Evolutionary conservation across 2,797 vertebrate species (phyloP), one percentile per base, ranked within the genome.

Genomic region (Rhinoraja longicauda): DNA sequence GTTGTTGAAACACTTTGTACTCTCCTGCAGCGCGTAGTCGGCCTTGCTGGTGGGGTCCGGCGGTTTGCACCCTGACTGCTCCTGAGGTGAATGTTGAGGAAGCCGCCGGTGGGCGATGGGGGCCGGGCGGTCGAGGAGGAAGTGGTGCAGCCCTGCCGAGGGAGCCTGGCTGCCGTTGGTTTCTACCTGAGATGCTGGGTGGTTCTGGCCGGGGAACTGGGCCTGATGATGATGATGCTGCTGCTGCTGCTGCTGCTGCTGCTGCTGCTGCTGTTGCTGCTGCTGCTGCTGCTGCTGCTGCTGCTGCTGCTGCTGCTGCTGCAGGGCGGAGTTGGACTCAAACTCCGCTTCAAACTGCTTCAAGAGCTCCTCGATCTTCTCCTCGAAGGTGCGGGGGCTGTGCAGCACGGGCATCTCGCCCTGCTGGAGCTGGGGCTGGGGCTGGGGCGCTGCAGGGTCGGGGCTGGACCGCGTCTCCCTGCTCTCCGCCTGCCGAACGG

Each of bases 301-400:
- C 2, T 45, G 45, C 45, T 45, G 39, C 39, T 39, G 45, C 2
- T 45, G 45, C 39, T 39, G 39, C 1, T 39, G 39, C 4, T 45
- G 45, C 0, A 95, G 93, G 94, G 95, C 94, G 93, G 97, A 97
- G 93, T 95, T 95, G 73, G 96, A 97, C 93, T 98, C 98, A 92
- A 99, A 99, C 95, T 99, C 98, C 0, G 98, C 98, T 96, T 99
- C 99, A 93, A 99, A 99, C 95, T 99, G 98, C 93, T 97, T 97
- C 94, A 99, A 98, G 93, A 99, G 97, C 92, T 99, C 98, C 96
- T 99, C 98, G 17, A 98, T 96, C 95, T 99, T 99, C 62, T 98
- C 98, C 93, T 99, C 98, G 45, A 99, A 96, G 79, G 97, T 95
- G 93, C 95, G 94, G 93, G 98, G 95, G 94, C 96, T 95, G 0